Conservation (phyloP, 1,140 invertebrate species). For the Babylonia areolata region DNA sequence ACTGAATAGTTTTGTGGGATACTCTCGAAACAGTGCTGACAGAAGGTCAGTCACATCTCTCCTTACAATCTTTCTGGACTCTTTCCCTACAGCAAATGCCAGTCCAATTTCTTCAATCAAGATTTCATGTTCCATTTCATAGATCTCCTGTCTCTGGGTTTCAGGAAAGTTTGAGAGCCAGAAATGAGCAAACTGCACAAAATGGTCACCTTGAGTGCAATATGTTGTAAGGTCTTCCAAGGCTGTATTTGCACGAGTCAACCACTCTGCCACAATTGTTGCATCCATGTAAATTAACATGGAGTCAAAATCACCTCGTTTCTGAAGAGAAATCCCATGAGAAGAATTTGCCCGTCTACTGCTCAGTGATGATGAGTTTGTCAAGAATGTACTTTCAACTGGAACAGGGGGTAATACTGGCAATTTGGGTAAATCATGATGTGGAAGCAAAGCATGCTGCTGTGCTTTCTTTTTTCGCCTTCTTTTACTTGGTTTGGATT, state of each 20-base stretch:
- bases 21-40: conserved; percentile 72
- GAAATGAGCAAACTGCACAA: conserved; percentile 75
- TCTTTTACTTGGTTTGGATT: conserved; percentile 53
- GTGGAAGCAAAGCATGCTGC: conserved; percentile 46
- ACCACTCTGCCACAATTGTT: conserved; percentile 73
- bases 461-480: conserved; percentile 55
- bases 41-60: conserved; percentile 66
- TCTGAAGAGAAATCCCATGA: conserved; percentile 22
- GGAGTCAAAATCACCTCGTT: conserved; percentile 66
- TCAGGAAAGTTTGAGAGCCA: conserved; percentile 73
- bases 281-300: conserved; percentile 73
- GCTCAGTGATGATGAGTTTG: conserved; percentile 4
- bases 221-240: conserved; percentile 65
- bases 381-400: neutral
- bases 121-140: conserved; percentile 73
- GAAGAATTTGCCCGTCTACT: conserved; percentile 32
- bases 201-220: conserved; percentile 66
- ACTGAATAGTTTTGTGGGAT: conserved; percentile 69
- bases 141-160: conserved; percentile 69
- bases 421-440: conserved; percentile 65
- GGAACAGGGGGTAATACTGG: conserved; percentile 60
- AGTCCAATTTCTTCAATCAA: conserved; percentile 70
- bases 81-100: conserved; percentile 71
- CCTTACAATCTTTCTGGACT: conserved; percentile 63
- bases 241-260: conserved; percentile 67